Evolutionary conservation across 1,140 invertebrate species (phyloP).

Genomic region (Batillaria attramentaria): DNA sequence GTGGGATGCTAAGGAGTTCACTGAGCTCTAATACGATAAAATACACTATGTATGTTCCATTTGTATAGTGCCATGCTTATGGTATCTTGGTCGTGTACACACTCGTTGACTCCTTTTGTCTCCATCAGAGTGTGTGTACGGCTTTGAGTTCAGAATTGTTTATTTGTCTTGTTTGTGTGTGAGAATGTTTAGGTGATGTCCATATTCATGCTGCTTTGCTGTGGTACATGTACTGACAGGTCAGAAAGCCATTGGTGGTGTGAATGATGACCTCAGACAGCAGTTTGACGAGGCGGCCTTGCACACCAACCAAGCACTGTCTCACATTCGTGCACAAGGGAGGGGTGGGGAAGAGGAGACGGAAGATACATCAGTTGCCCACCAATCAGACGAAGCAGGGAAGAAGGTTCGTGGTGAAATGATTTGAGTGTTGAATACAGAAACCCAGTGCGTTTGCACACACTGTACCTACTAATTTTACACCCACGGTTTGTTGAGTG

Average conservation of each 20-base stretch:
- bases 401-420: slow-evolving; percentile 6
- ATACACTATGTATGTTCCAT: neutral
- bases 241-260: slow-evolving; percentile 63
- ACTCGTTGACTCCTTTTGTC: too few species aligned
- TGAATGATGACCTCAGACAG: slow-evolving; percentile 84
- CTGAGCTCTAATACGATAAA: neutral
- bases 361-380: slow-evolving; percentile 26
- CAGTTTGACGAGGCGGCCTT: slow-evolving; percentile 83
- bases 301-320: slow-evolving; percentile 76
- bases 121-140: too few species aligned
- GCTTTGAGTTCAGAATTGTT: neutral
- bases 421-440: too few species aligned
- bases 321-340: slow-evolving; percentile 39
- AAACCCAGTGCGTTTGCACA: too few species aligned
- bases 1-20: slow-evolving; percentile 3
- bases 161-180: slow-evolving; percentile 4
- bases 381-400: slow-evolving; percentile 3
- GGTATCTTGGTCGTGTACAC: too few species aligned
- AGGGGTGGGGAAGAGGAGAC: slow-evolving; percentile 18
- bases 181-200: too few species aligned
- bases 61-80: too few species aligned
- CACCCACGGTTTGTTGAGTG: too few species aligned
- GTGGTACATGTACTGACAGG: too few species aligned
- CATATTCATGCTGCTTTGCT: too few species aligned
- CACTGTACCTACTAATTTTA: too few species aligned